These are phyloP conservation scores for Cylloceria caligata DNA, from an alignment of 2,888 invertebrate species.

Conservation along the genomic window DNA sequence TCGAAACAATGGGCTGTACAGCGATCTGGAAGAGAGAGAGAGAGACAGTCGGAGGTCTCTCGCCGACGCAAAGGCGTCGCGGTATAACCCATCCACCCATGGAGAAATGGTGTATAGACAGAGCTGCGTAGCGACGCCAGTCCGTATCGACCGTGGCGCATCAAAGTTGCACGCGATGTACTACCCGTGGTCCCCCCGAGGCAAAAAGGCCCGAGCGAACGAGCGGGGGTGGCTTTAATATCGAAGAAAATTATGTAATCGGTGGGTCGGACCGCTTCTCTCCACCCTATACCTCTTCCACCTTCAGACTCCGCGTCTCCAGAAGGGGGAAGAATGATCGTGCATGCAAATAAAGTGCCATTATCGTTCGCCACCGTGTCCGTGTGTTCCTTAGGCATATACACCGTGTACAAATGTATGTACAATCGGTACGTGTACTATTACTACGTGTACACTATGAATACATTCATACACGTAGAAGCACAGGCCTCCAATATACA, in stretches of 20 bases:
- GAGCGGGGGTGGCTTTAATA: slow-evolving; percentile 79
- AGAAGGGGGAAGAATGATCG: slow-evolving; percentile 75
- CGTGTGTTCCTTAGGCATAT: slow-evolving; percentile 51
- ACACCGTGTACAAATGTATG: slow-evolving; percentile 52
- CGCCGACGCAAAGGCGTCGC: slow-evolving; percentile 44
- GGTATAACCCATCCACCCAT: slow-evolving; percentile 54
- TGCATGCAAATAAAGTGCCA: slow-evolving; percentile 81
- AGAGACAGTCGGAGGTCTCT: slow-evolving; percentile 6
- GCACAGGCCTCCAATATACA: slow-evolving; percentile 25
- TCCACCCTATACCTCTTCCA: slow-evolving; percentile 32
- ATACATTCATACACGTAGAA: slow-evolving; percentile 29
- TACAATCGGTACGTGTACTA: slow-evolving; percentile 44
- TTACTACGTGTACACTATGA: slow-evolving; percentile 34
- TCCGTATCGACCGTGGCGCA: slow-evolving; percentile 77
- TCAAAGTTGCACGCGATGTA: slow-evolving; percentile 82
- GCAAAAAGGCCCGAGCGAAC: slow-evolving; percentile 60
- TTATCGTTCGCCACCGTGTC: slow-evolving; percentile 73
- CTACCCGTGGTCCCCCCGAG: slow-evolving; percentile 59
- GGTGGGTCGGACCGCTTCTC: slow-evolving; percentile 71
- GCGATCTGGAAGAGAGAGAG: slow-evolving; percentile 40
- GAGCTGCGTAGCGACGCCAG: slow-evolving; percentile 57
- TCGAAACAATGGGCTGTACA: slow-evolving; percentile 61
- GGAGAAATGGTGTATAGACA: slow-evolving; percentile 52
- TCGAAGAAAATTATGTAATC: slow-evolving; percentile 83
- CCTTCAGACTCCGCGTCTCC: slow-evolving; percentile 60